These are phyloP conservation scores for Barbus barbus DNA, from an alignment of 2,113 vertebrate species.

Conservation along the genomic window DNA sequence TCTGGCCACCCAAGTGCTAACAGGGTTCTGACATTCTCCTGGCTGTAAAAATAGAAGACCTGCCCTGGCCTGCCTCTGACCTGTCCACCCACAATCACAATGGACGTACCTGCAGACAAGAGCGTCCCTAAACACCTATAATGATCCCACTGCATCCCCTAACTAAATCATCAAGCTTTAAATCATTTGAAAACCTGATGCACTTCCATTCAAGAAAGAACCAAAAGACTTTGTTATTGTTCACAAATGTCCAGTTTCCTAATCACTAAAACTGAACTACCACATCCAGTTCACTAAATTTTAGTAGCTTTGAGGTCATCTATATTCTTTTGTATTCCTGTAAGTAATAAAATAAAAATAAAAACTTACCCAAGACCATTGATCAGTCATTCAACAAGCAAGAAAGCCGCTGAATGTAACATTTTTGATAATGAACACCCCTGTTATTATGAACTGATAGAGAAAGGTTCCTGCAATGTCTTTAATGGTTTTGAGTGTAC, in stretches of 20 bases:
- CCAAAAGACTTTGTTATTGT: not conserved
- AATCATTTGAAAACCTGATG: not conserved
- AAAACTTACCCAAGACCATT: fast-evolving
- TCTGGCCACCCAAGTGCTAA: slow-evolving; percentile 50
- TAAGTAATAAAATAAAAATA: not conserved
- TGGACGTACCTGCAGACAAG: slow-evolving; percentile 33
- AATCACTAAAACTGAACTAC: not conserved
- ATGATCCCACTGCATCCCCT: not conserved
- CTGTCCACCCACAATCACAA: slow-evolving; percentile 53
- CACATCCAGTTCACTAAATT: not conserved
- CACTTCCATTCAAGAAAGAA: not conserved
- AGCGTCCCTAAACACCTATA: slow-evolving; percentile 29
- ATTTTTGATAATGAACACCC: not conserved
- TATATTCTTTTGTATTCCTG: not conserved
- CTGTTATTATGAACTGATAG: not conserved
- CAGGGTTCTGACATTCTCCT: slow-evolving; percentile 47
- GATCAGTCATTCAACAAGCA: not conserved
- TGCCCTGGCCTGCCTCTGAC: slow-evolving; percentile 63
- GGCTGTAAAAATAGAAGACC: slow-evolving; percentile 63
- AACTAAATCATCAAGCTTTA: not conserved
- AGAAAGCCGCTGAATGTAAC: not conserved
- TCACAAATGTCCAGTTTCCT: not conserved
- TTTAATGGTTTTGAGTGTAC: not conserved
- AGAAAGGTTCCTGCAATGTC: not conserved
- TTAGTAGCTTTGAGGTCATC: not conserved